Conservation (phyloP, 2,797 vertebrate genomes). For the Cossypha polioptera region DNA sequence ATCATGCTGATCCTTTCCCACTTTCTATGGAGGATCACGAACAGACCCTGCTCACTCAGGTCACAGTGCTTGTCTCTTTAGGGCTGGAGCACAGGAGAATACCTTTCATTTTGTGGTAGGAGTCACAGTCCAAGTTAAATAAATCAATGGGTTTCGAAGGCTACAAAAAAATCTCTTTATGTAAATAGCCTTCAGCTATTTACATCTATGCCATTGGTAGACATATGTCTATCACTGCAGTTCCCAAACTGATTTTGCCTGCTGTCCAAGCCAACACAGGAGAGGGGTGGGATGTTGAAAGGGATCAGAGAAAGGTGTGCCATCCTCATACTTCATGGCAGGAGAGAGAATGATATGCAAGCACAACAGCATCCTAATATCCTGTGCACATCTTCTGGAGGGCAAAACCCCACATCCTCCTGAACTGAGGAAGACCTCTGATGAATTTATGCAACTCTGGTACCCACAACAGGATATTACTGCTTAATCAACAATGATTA, state of each 20-base stretch:
- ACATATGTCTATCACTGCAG: too few species aligned
- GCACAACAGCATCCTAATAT: not conserved
- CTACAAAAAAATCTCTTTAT: not conserved
- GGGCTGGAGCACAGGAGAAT: not conserved
- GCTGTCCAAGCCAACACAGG: not conserved
- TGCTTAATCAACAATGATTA: not conserved
- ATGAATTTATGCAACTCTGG: not conserved
- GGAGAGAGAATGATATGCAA: not conserved
- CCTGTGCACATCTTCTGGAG: not conserved
- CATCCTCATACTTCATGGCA: not conserved
- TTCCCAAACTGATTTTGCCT: not conserved
- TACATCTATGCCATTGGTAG: not conserved
- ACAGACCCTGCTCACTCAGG: not conserved
- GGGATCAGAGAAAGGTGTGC: not conserved
- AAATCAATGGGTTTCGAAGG: not conserved
- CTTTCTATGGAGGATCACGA: not conserved
- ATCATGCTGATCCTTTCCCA: not conserved
- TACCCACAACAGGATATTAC: not conserved
- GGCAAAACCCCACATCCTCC: not conserved
- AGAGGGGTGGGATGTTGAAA: not conserved
- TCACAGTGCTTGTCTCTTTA: not conserved
- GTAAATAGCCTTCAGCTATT: not conserved
- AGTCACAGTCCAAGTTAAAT: not conserved
- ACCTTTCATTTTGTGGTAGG: not conserved
- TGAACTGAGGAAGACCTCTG: not conserved